Evolutionary conservation across 2,113 vertebrate species (phyloP), one percentile per base, ranked within the genome.

Genomic region (Stegostoma tigrinum): DNA sequence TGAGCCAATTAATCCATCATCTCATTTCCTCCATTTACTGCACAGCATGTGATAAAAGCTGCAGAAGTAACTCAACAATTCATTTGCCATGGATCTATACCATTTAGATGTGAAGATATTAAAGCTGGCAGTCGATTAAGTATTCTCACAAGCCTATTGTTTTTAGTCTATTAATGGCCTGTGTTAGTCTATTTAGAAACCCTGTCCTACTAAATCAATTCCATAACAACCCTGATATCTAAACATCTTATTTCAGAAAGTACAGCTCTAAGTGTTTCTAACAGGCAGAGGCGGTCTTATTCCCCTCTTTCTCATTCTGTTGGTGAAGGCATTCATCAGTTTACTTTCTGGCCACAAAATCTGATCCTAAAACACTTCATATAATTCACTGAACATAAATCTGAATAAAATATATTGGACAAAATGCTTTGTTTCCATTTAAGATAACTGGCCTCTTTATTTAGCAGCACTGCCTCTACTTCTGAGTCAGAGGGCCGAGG

Each of bases 1-100:
- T 48, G 94, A 75, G 66, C 94, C 68, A 95, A 72, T 95, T 95
- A 95, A 95, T 95, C 72, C 68, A 95, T 95, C 94, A 75, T 70
- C 67, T 48, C 42, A 72, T 66, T 52, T 95, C 68, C 68, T 72
- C 94, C 67, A 72, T 72, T 95, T 95, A 95, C 45, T 2, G 94
- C 94, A 48, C 38, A 95, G 94, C 67, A 52, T 70, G 94, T 95
- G 94, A 68, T 95, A 52, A 24, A 95, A 34, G 45, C 67, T 34
- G 68, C 94, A 75, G 45, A 72, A 52, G 94, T 72, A 61, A 95
- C 67, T 72, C 23, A 52, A 45, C 94, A 95, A 75, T 95, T 95
- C 68, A 95, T 72, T 95, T 95, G 68, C 94, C 68, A 75, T 95
- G 8, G 94, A 75, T 75, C 93, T 27, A 95, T 52, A 95, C 23